Evolutionary conservation across 2,888 invertebrate species (phyloP).

Genomic region (Lottia gigantea): DNA sequence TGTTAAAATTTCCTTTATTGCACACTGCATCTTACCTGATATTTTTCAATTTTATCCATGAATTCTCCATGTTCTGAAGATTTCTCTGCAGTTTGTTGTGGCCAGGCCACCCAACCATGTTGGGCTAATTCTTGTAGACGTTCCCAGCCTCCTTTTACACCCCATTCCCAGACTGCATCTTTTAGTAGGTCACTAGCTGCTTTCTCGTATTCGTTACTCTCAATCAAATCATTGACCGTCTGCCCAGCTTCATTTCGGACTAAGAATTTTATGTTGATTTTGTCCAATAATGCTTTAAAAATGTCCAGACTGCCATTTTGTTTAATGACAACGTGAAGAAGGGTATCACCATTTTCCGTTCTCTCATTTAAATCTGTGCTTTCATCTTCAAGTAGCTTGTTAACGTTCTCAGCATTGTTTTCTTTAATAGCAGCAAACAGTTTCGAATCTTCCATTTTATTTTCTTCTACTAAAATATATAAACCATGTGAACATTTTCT

Average conservation of each 20-base stretch:
- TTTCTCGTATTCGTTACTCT: conserved; percentile 29
- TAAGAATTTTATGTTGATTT: conserved; percentile 33
- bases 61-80: conserved; percentile 33
- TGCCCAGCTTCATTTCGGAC: conserved; percentile 39
- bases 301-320: conserved; percentile 34
- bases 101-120: conserved; percentile 41
- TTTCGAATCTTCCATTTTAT: conserved; percentile 28
- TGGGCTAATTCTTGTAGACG: conserved; percentile 33
- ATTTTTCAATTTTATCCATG: conserved; percentile 31
- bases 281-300: conserved; percentile 41
- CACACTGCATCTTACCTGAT: conserved; percentile 30
- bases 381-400: conserved; percentile 32
- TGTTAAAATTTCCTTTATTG: no score
- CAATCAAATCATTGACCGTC: conserved; percentile 41
- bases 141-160: conserved; percentile 20
- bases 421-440: conserved; percentile 39
- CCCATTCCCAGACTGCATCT: conserved; percentile 26
- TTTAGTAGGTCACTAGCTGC: conserved; percentile 34
- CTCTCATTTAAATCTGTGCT: conserved; percentile 30
- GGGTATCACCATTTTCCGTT: conserved; percentile 35
- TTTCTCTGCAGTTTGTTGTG: conserved; percentile 31
- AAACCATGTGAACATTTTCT: no score
- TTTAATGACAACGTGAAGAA: conserved; percentile 41
- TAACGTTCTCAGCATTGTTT: conserved; percentile 34
- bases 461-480: conserved; percentile 20